These are phyloP conservation scores for Carterocephalus palaemon DNA, from an alignment of 2,888 invertebrate genomes.

Conservation along the genomic window DNA sequence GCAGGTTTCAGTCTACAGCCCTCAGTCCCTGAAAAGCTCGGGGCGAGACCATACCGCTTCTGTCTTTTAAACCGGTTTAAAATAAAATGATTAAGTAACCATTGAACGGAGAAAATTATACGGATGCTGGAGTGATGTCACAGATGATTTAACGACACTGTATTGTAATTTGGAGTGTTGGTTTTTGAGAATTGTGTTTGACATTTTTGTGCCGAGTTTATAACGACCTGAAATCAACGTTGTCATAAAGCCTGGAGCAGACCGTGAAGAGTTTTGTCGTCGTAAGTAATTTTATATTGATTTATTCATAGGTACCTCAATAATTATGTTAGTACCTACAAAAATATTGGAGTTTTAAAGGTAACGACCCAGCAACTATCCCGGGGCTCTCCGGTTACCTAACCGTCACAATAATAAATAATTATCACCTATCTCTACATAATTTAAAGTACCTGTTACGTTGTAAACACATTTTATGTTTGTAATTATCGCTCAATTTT, in stretches of 20 bases:
- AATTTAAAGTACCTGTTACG: conserved; percentile 25
- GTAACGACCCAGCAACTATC: conserved; percentile 54
- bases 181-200: conserved; percentile 28
- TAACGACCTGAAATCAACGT: conserved; percentile 29
- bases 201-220: conserved; percentile 31
- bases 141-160: conserved; percentile 32
- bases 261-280: conserved; percentile 37
- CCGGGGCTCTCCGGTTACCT: conserved; percentile 55
- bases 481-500: too few species aligned
- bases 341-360: conserved; percentile 50
- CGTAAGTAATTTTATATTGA: conserved; percentile 56
- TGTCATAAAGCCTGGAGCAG: conserved; percentile 26
- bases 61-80: conserved; percentile 40
- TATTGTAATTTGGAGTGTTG: conserved; percentile 32
- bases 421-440: conserved; percentile 23
- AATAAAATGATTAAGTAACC: conserved; percentile 69
- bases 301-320: conserved; percentile 57
- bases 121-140: conserved; percentile 36
- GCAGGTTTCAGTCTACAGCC: conserved; percentile 58
- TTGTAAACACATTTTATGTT: conserved; percentile 4
- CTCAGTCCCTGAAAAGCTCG: conserved; percentile 60
- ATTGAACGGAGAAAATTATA: conserved; percentile 35
- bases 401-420: conserved; percentile 42
- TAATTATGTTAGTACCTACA: conserved; percentile 48
- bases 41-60: conserved; percentile 37